Evolutionary conservation across 2,113 vertebrate species (phyloP).

Genomic region (Mungos mungo): DNA sequence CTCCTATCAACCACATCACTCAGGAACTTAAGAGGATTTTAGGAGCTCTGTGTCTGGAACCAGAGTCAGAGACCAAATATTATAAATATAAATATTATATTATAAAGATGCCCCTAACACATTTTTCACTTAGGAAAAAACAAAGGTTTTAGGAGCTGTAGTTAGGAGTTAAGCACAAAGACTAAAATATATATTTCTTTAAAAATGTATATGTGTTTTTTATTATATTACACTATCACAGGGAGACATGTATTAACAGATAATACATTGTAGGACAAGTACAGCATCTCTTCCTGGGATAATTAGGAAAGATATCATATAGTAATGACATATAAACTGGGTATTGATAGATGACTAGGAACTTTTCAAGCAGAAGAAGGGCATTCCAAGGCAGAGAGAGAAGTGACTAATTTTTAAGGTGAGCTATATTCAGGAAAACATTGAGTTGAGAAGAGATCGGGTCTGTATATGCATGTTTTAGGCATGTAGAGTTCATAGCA

Average conservation of each 20-base stretch:
- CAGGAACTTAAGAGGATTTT: background rate
- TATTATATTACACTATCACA: background rate
- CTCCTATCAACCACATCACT: background rate
- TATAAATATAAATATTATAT: no score
- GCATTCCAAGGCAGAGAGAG: background rate
- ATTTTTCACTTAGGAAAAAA: background rate
- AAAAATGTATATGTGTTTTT: background rate
- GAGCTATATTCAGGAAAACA: background rate
- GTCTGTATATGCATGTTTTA: background rate
- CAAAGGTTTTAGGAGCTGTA: background rate
- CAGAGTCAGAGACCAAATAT: background rate
- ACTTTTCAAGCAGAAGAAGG: background rate
- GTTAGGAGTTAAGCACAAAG: background rate
- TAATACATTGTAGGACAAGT: background rate
- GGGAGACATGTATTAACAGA: background rate
- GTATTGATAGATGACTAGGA: background rate
- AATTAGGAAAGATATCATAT: constrained; percentile 8
- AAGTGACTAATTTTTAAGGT: constrained; percentile 23
- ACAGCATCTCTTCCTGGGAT: background rate
- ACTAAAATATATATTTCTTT: background rate
- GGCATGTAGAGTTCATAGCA: background rate
- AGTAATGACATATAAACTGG: background rate
- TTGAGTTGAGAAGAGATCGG: background rate
- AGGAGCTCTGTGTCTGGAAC: background rate
- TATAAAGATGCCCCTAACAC: background rate